phyloP scores from a whole-genome alignment of 2,888 invertebrate genomes.

The Nemotelus pantherinus region DNA sequence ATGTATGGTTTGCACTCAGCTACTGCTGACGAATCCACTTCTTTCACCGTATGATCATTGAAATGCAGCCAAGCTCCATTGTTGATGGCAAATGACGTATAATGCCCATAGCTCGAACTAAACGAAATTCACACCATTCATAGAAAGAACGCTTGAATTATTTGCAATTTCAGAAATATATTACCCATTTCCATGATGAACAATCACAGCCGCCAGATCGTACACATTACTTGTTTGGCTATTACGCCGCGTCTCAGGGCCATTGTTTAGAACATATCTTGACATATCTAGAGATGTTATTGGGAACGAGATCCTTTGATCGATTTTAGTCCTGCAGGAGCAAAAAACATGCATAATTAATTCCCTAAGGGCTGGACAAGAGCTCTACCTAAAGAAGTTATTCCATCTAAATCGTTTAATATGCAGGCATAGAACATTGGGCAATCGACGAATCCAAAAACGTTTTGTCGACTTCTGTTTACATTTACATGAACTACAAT shows the following conservation, averaged over 20 bases:
- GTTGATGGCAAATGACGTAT: constrained; percentile 84
- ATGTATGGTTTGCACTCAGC: constrained; percentile 85
- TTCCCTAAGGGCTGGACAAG: no score
- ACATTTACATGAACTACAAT: constrained; percentile 82
- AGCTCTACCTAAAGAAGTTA: constrained; percentile 73
- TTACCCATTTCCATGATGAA: constrained; percentile 83
- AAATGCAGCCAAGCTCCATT: constrained; percentile 86
- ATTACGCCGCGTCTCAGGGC: constrained; percentile 73
- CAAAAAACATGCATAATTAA: neutral
- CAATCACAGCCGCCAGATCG: constrained; percentile 83
- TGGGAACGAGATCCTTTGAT: constrained; percentile 81
- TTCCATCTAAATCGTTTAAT: constrained; percentile 87
- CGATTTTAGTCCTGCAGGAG: constrained; percentile 73
- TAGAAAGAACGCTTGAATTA: neutral
- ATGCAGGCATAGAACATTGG: constrained; percentile 84
- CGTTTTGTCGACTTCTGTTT: constrained; percentile 86
- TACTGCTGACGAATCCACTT: constrained; percentile 70
- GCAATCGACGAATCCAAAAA: constrained; percentile 83
- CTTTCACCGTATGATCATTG: constrained; percentile 84
- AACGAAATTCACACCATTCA: constrained; percentile 53
- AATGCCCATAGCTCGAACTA: constrained; percentile 85
- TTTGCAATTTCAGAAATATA: neutral
- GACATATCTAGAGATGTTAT: constrained; percentile 81
- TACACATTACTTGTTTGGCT: constrained; percentile 74
- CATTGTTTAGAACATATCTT: constrained; percentile 74